Evolutionary conservation across 2,113 vertebrate genomes (phyloP).

Genomic region (Neodontobutis hainanensis): DNA sequence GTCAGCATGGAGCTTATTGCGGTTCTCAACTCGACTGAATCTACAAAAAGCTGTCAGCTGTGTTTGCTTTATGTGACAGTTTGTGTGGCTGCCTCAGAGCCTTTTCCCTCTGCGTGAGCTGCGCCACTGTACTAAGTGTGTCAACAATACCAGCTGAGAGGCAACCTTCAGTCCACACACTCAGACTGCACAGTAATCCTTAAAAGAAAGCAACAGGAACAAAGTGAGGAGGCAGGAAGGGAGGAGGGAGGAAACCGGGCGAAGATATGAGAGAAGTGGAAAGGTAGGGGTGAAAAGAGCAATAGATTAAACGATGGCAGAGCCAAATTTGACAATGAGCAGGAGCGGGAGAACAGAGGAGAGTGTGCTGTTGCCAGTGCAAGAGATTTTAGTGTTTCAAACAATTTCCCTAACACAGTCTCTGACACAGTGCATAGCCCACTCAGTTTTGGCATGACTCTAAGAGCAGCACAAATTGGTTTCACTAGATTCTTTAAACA

Average conservation of each 20-base stretch:
- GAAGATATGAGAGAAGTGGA: conserved; percentile 35
- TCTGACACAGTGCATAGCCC: conserved; percentile 74
- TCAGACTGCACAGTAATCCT: conserved; percentile 61
- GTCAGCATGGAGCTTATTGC: conserved; percentile 10
- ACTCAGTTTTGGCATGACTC: conserved; percentile 58
- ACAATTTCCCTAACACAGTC: conserved; percentile 76
- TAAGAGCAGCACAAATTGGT: conserved; percentile 80
- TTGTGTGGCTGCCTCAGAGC: conserved; percentile 60
- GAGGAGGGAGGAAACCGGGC: conserved; percentile 21
- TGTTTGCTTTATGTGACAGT: conserved; percentile 69
- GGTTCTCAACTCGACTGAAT: conserved; percentile 44
- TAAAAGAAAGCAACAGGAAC: conserved; percentile 50
- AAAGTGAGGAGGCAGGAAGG: conserved; percentile 11
- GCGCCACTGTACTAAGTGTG: conserved; percentile 64
- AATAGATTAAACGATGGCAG: conserved; percentile 37
- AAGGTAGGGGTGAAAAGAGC: conserved; percentile 56
- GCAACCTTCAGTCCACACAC: conserved; percentile 67
- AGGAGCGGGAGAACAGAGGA: conserved; percentile 22
- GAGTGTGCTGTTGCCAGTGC: conserved; percentile 22
- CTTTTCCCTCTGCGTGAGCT: conserved; percentile 57
- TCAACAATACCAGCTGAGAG: conserved; percentile 73
- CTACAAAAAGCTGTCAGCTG: conserved; percentile 34
- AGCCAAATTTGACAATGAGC: conserved; percentile 48
- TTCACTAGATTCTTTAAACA: conserved; percentile 73
- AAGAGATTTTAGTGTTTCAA: conserved; percentile 74